Evolutionary conservation across 2,797 vertebrate species (phyloP), one percentile per base, ranked within the genome.

Genomic region (Microctenopoma lineatum): DNA sequence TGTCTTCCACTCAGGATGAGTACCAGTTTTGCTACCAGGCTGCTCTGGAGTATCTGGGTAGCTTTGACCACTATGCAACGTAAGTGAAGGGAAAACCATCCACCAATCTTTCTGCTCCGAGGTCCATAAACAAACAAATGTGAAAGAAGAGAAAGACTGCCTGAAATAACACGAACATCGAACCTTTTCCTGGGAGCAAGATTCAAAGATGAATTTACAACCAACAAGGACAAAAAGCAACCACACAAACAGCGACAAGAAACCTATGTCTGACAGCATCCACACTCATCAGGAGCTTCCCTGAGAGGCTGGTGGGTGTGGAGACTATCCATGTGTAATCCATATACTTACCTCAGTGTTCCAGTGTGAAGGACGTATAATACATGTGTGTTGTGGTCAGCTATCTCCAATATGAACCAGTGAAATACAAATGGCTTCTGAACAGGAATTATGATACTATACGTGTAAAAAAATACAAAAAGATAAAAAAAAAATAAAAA

Each of bases 31-130:
- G 97, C 80, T 99, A 98, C 90, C 97, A 99, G 94, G 98, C 98
- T 0, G 97, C 95, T 44, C 94, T 99, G 54, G 97, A 99, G 79
- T 98, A 99, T 88, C 94, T 99, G 86, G 98, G 97, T 79, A 99
- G 98, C 92, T 99, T 99, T 84, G 97, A 99, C 94, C 98, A 99
- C 96, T 99, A 99, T 98, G 98, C 98, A 98, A 99, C 97, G 92
- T 99, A 98, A 96, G 70, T 70, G 68, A 85, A 90, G 94, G 94
- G 92, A 93, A 74, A 57, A 73, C 69, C 57, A 61, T 54, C 75
- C 80, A 66, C 77, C 82, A 79, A 69, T 88, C 79, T 68, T 83
- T 85, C 84, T 65, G 73, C 88, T 85, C 84, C 48, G 59, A 81
- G 66, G 81, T 86, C 83, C 69, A 75, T 73, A 60, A 81, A 88